Base-by-base conservation (phyloP, 2,113 vertebrate species). In the Perccottus glenii region DNA sequence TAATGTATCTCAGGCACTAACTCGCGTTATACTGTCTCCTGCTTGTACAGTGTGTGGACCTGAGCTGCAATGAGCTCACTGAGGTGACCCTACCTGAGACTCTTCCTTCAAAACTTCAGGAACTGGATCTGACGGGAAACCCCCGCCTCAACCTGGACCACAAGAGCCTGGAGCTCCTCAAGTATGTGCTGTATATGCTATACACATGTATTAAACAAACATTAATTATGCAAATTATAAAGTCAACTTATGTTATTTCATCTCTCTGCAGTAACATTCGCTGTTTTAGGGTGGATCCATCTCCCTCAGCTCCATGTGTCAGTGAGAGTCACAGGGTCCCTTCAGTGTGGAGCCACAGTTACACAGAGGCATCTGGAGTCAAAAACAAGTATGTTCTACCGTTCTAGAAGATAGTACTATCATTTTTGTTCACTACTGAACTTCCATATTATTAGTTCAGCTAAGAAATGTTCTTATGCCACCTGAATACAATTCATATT, bases 1-100 rank as follows among this genome's bases (percentile, higher is more conserved):
- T 3, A 35, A 35, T 36, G 27, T 52, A 27, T 60, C 16, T 9
- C 33, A 19, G 5, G 7, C 6, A 27, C 19, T 27, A 27, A 27
- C 42, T 45, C 42, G 12, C 61, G 11, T 16, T 16, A 63, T 12
- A 49, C 32, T 15, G 32, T 49, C 11, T 82, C 2, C 53, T 14
- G 9, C 77, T 73, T 65, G 8, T 27, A 44, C 90, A 99, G 98
- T 98, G 96, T 4, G 95, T 99, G 35, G 98, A 99, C 78, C 87
- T 99, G 85, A 98, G 98, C 91, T 99, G 98, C 85, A 99, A 99
- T n/a, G 96, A 99, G 81, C 89, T 99, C 69, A 94, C 89, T 0
- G 96, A 98, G 89, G 87, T 99, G 69, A 93, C 92, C 0, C 84
- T 99, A 76, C 96, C 96, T 1, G 97, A 98, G 91, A 94, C 92